Base-by-base conservation (phyloP, 2,888 invertebrate genomes). In the Eulithis testata region DNA sequence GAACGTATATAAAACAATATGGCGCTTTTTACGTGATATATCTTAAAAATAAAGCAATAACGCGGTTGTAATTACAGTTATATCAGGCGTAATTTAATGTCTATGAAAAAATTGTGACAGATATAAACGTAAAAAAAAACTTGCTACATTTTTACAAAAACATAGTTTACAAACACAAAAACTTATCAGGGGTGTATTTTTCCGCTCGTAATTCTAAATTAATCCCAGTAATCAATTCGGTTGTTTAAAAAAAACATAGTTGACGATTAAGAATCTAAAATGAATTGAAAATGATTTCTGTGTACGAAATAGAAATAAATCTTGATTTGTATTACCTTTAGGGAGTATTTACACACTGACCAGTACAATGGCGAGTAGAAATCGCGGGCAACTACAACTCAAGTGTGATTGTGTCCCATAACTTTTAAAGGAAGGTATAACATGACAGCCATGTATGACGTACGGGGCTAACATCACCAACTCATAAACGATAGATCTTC, bases 251-350 rank as follows among this genome's bases (percentile, higher is more conserved):
- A 12, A 8, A 62, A 56, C 21, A 2, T 9, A 11, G 44, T 57
- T 65, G 65, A 65, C 65, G 40, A 60, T 45, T 47, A 53, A 65
- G 37, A 57, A 45, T 8, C 12, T n/a, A 3, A 53, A 59, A 60
- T 65, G 65, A 65, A 65, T 31, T 55, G n/a, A n/a, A 55, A 55
- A 27, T 7, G 31, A 31, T 31, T 31, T 11, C 43, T 37, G 52
- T 31, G 36, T 11, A 3, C 31, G 31, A 1, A 6, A 31, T 31
- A 31, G 3, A 31, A 31, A 5, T 21, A 21, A 6, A 31, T 50
- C 3, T 50, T 50, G 14, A 12, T 6, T 47, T 14, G 14, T 47
- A 12, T n/a, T n/a, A 40, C 8, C 40, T 40, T 40, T 40, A 40
- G 40, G 9, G 40, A 40, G 40, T 9, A 40, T 40, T 40, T 40